Conservation (phyloP, 2,113 vertebrate genomes). For the Trogon melanurus region DNA sequence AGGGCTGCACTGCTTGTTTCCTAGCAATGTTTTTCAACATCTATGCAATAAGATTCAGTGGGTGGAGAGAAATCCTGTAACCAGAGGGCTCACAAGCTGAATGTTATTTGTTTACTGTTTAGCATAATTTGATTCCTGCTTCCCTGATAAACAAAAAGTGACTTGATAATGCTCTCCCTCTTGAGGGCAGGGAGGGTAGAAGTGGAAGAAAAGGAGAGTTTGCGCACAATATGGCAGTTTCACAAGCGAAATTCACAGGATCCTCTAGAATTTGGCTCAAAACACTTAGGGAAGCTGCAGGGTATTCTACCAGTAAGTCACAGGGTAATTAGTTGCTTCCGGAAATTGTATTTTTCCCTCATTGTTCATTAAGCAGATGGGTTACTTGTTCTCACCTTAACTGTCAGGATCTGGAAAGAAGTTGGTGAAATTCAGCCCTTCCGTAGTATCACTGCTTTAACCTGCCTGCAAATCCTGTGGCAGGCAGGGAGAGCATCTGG, state of each 20-base stretch:
- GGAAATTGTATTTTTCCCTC: not conserved
- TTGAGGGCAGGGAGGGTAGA: not conserved
- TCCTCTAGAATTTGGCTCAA: not conserved
- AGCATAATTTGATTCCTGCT: not conserved
- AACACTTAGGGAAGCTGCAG: not conserved
- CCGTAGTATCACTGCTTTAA: not conserved
- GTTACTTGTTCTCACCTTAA: not conserved
- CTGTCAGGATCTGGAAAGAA: not conserved
- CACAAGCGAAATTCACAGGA: not conserved
- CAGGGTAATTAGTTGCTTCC: not conserved
- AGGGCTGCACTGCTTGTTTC: not conserved
- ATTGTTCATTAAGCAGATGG: not conserved
- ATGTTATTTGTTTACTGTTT: constrained; percentile 14
- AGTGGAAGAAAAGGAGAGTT: not conserved
- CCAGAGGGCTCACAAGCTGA: not conserved
- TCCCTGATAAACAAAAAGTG: not conserved
- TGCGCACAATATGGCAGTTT: not conserved
- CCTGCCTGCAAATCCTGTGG: not conserved
- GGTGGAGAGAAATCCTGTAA: not conserved
- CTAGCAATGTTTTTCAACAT: not conserved
- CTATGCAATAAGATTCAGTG: not conserved
- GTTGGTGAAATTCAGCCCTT: not conserved
- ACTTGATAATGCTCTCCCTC: not conserved
- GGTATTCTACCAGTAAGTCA: not conserved
- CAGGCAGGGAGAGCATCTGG: no score